Evolutionary conservation across 2,113 vertebrate species (phyloP).

Genomic region (Meleagris gallopavo): DNA sequence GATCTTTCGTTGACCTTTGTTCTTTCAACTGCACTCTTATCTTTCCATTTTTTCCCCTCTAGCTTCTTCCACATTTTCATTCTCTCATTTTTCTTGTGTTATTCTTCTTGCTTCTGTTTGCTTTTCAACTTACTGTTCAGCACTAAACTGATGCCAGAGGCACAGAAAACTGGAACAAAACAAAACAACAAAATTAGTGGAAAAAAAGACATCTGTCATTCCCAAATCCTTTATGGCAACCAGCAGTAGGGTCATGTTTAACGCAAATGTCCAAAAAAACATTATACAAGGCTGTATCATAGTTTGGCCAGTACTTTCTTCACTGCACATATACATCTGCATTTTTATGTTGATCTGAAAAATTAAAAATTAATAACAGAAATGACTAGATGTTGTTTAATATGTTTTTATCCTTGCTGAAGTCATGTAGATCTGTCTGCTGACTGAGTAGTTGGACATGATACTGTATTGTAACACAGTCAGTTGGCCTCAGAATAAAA

Average conservation of each 20-base stretch:
- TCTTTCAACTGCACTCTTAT: neutral
- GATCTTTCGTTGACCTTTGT: neutral
- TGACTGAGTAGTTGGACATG: neutral
- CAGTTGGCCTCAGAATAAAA: neutral
- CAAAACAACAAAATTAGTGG: neutral
- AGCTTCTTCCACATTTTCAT: neutral
- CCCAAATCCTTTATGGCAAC: neutral
- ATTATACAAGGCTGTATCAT: neutral
- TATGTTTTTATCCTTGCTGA: neutral
- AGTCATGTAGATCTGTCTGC: neutral
- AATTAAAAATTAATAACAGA: neutral
- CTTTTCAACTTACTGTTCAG: neutral
- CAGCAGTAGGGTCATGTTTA: neutral
- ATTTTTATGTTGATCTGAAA: neutral
- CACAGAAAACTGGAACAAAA: neutral
- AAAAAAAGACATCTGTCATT: neutral
- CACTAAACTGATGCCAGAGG: neutral
- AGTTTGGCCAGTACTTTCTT: neutral
- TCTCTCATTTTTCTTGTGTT: neutral
- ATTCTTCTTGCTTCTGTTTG: neutral
- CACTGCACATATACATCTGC: neutral
- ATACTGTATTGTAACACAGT: neutral
- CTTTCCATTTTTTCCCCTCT: neutral
- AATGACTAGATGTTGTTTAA: neutral
- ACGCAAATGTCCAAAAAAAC: neutral